phyloP scores from a whole-genome alignment of 2,113 vertebrate genomes.

The Oplegnathus fasciatus region DNA sequence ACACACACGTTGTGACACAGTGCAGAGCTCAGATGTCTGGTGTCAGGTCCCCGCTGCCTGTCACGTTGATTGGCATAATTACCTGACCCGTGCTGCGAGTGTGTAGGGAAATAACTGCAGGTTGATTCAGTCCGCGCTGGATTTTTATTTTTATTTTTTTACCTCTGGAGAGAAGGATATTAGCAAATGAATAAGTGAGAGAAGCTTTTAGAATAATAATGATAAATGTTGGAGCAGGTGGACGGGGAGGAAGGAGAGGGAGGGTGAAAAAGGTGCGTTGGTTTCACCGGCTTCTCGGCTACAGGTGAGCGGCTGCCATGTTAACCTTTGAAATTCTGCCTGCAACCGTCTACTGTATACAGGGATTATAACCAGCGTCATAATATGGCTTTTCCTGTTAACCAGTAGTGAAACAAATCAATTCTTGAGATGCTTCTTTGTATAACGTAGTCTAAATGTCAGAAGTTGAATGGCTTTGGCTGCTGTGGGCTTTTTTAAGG shows the following conservation, averaged over 20 bases:
- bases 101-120: slow-evolving; percentile 22
- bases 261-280: slow-evolving; percentile 62
- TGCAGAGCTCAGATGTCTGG: slow-evolving; percentile 75
- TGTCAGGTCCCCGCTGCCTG: slow-evolving; percentile 66
- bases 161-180: neutral
- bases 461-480: neutral
- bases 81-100: slow-evolving; percentile 54
- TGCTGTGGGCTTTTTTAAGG: neutral
- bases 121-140: neutral
- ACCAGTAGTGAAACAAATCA: neutral
- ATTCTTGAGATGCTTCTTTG: neutral
- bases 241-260: slow-evolving; percentile 42
- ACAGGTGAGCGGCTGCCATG: slow-evolving; percentile 62
- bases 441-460: neutral
- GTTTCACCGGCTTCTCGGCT: slow-evolving; percentile 74
- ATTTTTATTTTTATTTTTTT: neutral
- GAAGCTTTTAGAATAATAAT: slow-evolving; percentile 32
- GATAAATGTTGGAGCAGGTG: slow-evolving; percentile 50
- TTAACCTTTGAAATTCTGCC: slow-evolving; percentile 9
- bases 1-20: slow-evolving; percentile 16
- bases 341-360: neutral
- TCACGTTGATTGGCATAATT: slow-evolving; percentile 69
- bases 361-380: neutral
- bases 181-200: neutral
- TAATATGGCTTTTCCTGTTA: neutral